phyloP scores from a whole-genome alignment of 2,888 invertebrate species.

The Cephus pulcher region DNA sequence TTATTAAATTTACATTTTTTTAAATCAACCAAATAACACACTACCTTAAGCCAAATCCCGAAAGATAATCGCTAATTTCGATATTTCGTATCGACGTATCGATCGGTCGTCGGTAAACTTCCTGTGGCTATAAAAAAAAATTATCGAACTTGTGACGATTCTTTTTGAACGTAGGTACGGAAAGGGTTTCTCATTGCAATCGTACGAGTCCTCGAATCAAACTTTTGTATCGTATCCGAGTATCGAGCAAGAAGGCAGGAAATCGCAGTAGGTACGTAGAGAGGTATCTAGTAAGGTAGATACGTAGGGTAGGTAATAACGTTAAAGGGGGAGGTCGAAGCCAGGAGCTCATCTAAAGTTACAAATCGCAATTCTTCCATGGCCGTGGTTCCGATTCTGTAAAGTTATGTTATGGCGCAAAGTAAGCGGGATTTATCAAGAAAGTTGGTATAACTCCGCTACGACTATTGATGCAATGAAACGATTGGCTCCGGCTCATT shows the following conservation, averaged over 20 bases:
- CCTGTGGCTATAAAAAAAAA: background rate
- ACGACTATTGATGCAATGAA: conserved; percentile 67
- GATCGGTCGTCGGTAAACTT: background rate
- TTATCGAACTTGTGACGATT: background rate
- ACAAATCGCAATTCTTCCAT: conserved; percentile 67
- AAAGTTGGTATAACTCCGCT: conserved; percentile 65
- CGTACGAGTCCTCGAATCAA: background rate
- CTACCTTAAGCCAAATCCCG: background rate
- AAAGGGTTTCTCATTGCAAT: background rate
- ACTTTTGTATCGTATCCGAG: background rate
- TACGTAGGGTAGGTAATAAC: conserved; percentile 5
- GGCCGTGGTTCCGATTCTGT: conserved; percentile 65
- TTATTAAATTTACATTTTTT: too few species aligned
- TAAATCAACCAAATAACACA: too few species aligned
- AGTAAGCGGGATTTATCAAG: conserved; percentile 67
- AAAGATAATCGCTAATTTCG: background rate
- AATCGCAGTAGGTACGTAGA: background rate
- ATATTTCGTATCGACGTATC: background rate
- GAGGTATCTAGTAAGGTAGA: background rate
- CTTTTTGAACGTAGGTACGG: background rate
- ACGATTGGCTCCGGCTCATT: conserved; percentile 66
- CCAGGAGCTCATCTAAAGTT: conserved; percentile 65
- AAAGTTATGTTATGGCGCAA: conserved; percentile 66
- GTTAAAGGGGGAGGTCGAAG: conserved; percentile 24
- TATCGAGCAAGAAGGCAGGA: background rate